These are phyloP conservation scores for Pseudochirops cupreus DNA, from an alignment of 2,797 vertebrate species.

Conservation along the genomic window DNA sequence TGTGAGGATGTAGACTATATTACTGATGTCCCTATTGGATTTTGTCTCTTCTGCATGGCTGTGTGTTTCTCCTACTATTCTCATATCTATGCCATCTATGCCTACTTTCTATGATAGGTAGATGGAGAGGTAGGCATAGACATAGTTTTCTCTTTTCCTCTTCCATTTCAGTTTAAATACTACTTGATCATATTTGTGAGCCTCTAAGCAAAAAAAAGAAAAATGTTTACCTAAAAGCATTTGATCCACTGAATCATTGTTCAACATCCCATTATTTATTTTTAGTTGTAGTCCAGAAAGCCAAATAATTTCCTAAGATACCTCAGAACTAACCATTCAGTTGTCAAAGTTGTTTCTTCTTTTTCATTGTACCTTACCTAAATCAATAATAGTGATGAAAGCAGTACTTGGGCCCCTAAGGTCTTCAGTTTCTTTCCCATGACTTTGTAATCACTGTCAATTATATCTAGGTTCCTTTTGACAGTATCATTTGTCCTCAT, in stretches of 20 bases:
- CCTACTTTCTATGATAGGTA: neutral
- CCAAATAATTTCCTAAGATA: neutral
- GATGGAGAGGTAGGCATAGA: too few species aligned
- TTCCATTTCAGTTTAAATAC: neutral
- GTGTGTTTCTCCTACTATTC: neutral
- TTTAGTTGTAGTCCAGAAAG: neutral
- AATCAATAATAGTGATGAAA: neutral
- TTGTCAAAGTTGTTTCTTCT: neutral
- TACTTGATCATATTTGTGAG: neutral
- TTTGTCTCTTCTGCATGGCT: neutral
- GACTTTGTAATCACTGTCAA: neutral
- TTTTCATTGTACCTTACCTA: neutral
- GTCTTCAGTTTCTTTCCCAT: neutral
- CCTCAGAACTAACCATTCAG: neutral
- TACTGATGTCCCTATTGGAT: neutral
- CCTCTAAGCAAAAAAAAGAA: neutral
- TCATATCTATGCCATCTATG: neutral
- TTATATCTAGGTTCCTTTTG: neutral
- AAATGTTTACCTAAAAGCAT: neutral
- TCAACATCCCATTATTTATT: neutral
- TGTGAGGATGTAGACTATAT: neutral
- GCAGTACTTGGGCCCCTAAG: neutral
- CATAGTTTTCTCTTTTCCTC: neutral
- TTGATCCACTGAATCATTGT: neutral
- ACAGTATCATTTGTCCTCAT: neutral